phyloP scores from a whole-genome alignment of 2,888 invertebrate genomes.

The Polylopha cassiicola region DNA sequence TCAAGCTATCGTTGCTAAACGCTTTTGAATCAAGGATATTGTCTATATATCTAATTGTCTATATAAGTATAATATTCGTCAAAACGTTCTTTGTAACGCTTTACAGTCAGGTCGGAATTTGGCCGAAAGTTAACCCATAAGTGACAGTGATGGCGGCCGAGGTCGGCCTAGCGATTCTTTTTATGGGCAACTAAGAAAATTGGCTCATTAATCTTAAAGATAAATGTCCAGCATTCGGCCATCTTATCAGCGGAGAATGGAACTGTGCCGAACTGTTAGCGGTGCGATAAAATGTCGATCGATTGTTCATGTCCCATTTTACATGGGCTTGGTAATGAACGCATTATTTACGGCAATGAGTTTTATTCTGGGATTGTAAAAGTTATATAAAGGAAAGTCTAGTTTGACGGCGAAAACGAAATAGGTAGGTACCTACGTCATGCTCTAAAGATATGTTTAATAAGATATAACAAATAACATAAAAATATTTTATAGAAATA shows the following conservation, averaged over 20 bases:
- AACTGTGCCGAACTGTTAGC: conserved; percentile 51
- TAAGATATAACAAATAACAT: neutral
- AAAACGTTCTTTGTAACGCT: conserved; percentile 23
- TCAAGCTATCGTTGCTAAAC: too few relatives aligned
- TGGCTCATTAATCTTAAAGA: conserved; percentile 77
- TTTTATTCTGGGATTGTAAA: too few relatives aligned
- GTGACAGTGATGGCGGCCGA: conserved; percentile 52
- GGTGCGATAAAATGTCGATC: conserved; percentile 33
- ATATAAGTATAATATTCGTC: conserved; percentile 8
- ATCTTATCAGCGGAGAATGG: conserved; percentile 73
- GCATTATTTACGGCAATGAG: too few relatives aligned
- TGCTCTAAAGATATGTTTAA: neutral
- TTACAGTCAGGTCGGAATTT: conserved; percentile 40
- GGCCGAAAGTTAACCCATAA: conserved; percentile 56
- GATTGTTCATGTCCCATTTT: conserved; percentile 30
- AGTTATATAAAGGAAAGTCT: too few relatives aligned
- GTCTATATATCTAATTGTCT: too few relatives aligned
- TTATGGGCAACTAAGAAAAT: conserved; percentile 77
- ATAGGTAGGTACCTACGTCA: neutral
- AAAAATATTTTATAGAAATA: neutral
- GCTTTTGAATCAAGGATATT: too few relatives aligned
- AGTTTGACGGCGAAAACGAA: too few relatives aligned
- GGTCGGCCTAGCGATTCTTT: conserved; percentile 70
- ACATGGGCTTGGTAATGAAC: conserved; percentile 10
- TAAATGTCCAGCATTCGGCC: conserved; percentile 73